Percentiles rank a stretch among this genome's conserved stretches.
Evolutionary conservation across 1,140 invertebrate species (phyloP).

Genomic region (Prorops nasuta): DNA sequence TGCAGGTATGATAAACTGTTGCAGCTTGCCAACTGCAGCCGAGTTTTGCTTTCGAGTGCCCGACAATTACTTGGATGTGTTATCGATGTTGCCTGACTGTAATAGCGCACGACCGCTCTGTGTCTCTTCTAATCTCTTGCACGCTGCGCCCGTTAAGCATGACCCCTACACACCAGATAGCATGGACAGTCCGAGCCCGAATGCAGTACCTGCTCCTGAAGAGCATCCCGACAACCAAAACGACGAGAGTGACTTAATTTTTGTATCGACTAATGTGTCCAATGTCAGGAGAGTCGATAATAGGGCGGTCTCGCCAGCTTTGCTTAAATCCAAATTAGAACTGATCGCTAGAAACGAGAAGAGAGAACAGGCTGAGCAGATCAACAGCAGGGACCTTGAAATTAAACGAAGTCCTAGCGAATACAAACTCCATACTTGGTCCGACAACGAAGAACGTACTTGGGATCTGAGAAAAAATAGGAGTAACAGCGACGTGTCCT

Average conservation of each 20-base stretch:
- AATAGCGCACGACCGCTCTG: constrained; percentile 38
- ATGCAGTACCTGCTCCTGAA: constrained; percentile 48
- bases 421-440: constrained; percentile 29
- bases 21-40: constrained; percentile 51
- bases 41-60: constrained; percentile 59
- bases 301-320: constrained; percentile 59
- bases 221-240: constrained; percentile 29
- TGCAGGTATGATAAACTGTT: constrained; percentile 76
- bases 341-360: constrained; percentile 34
- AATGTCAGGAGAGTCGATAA: constrained; percentile 31
- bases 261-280: constrained; percentile 1
- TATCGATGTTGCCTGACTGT: constrained; percentile 51
- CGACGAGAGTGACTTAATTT: constrained; percentile 22
- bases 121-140: constrained; percentile 51
- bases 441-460: constrained; percentile 16
- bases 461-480: constrained; percentile 31
- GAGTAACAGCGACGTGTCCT: constrained; percentile 47
- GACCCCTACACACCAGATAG: constrained; percentile 78
- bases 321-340: constrained; percentile 59
- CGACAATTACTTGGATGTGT: constrained; percentile 51
- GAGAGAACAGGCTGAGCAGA: constrained; percentile 8
- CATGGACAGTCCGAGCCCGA: constrained; percentile 71
- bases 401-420: constrained; percentile 34
- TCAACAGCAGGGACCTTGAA: constrained; percentile 7
- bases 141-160: constrained; percentile 57